phyloP scores from a whole-genome alignment of 2,888 invertebrate species.

The Dendrolimus houi region DNA sequence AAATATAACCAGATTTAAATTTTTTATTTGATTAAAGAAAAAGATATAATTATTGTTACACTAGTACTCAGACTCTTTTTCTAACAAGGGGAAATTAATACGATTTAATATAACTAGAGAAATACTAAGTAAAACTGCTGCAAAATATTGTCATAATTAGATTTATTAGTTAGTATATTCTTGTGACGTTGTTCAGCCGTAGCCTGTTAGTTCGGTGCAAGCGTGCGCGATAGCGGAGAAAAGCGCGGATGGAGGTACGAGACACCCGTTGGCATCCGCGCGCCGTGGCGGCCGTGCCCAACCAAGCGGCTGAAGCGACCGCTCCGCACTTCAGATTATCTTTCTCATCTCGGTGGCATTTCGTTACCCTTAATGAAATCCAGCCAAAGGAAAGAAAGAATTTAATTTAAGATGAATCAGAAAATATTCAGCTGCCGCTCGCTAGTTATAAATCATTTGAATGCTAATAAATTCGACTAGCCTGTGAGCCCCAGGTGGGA shows the following conservation, averaged over 20 bases:
- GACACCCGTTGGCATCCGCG: too few species aligned
- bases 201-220: conserved; percentile 6
- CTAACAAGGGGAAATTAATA: too few species aligned
- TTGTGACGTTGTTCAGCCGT: neutral
- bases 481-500: conserved; percentile 62
- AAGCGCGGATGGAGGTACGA: too few species aligned
- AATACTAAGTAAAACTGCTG: too few species aligned
- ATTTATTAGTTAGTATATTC: too few species aligned
- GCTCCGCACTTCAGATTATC: conserved; percentile 45
- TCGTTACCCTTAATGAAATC: conserved; percentile 72
- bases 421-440: conserved; percentile 72
- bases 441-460: conserved; percentile 76
- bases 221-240: conserved; percentile 8
- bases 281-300: conserved; percentile 4
- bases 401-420: conserved; percentile 75
- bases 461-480: conserved; percentile 75
- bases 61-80: too few species aligned
- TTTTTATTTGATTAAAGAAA: too few species aligned
- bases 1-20: too few species aligned
- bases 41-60: too few species aligned
- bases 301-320: conserved; percentile 10
- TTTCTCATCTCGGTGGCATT: conserved; percentile 65
- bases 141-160: too few species aligned
- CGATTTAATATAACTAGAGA: too few species aligned
- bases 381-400: conserved; percentile 73